These are phyloP conservation scores for Hirundichthys speculiger DNA, from an alignment of 2,113 vertebrate genomes.

Conservation along the genomic window DNA sequence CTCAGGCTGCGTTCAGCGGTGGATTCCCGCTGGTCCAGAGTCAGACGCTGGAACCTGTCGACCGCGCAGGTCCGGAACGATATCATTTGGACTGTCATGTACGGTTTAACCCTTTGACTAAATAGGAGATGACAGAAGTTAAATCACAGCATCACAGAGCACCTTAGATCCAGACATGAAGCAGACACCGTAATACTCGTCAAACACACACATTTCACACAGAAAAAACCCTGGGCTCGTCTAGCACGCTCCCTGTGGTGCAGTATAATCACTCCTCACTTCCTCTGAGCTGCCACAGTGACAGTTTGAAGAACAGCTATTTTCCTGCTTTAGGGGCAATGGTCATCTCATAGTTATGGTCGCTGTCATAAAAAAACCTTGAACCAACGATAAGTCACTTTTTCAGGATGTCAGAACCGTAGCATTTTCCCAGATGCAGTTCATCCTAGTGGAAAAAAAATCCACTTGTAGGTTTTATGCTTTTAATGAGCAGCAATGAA, in stretches of 20 bases:
- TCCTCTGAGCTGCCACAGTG: constrained; percentile 41
- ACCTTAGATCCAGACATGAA: constrained; percentile 13
- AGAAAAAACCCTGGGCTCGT: constrained; percentile 17
- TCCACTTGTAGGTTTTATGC: background rate
- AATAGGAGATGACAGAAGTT: constrained; percentile 49
- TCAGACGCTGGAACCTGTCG: too few relatives aligned
- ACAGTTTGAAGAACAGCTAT: constrained; percentile 50
- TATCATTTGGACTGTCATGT: background rate
- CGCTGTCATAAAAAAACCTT: constrained; percentile 25
- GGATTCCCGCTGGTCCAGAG: too few relatives aligned
- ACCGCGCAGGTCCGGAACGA: too few relatives aligned
- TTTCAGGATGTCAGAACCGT: constrained; percentile 3
- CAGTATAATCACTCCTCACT: constrained; percentile 41
- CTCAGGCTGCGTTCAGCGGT: too few relatives aligned
- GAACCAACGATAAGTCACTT: constrained; percentile 17
- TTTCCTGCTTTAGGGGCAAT: constrained; percentile 16
- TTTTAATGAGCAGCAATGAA: background rate
- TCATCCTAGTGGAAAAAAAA: background rate
- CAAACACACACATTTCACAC: constrained; percentile 38
- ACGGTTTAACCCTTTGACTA: constrained; percentile 33
- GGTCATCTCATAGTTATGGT: constrained; percentile 38
- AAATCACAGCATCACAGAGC: constrained; percentile 32
- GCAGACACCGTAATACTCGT: constrained; percentile 20
- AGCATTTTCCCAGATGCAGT: constrained; percentile 1
- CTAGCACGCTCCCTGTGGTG: constrained; percentile 38